Evolutionary conservation across 2,888 invertebrate species (phyloP).

Genomic region (Pterostichus niger): DNA sequence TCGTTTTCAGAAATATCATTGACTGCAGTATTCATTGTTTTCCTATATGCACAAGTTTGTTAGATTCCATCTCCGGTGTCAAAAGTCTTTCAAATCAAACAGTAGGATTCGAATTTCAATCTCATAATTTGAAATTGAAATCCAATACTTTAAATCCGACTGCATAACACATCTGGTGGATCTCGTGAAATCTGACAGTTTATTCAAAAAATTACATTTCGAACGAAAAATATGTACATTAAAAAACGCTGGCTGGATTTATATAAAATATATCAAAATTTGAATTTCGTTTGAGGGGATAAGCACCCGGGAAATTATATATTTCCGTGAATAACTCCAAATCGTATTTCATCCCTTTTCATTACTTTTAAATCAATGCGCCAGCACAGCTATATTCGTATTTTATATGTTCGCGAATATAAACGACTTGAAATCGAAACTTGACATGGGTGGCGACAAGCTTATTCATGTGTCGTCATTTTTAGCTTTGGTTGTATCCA

Average conservation of each 20-base stretch:
- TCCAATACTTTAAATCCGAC: constrained; percentile 7
- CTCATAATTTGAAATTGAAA: constrained; percentile 42
- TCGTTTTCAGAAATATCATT: too few species aligned
- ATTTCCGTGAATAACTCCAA: not conserved
- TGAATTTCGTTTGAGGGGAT: constrained; percentile 38
- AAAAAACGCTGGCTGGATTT: constrained; percentile 11
- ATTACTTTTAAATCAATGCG: constrained; percentile 39
- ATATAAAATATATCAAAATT: constrained; percentile 37
- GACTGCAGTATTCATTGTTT: too few species aligned
- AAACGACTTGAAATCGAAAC: not conserved
- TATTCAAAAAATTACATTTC: constrained; percentile 34
- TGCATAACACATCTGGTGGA: constrained; percentile 14
- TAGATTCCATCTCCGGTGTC: not conserved
- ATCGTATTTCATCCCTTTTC: constrained; percentile 26
- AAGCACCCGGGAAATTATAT: constrained; percentile 19
- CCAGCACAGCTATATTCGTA: not conserved
- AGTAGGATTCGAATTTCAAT: constrained; percentile 21
- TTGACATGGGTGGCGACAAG: not conserved
- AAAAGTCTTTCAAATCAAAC: constrained; percentile 16
- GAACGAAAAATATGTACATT: constrained; percentile 14
- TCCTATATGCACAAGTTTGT: too few species aligned
- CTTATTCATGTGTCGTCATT: too few species aligned
- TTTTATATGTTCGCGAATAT: constrained; percentile 7
- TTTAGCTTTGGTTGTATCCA: too few species aligned
- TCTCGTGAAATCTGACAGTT: constrained; percentile 17